These are phyloP conservation scores for Amphiprion ocellaris DNA, from an alignment of 2,113 vertebrate species.

Conservation along the genomic window DNA sequence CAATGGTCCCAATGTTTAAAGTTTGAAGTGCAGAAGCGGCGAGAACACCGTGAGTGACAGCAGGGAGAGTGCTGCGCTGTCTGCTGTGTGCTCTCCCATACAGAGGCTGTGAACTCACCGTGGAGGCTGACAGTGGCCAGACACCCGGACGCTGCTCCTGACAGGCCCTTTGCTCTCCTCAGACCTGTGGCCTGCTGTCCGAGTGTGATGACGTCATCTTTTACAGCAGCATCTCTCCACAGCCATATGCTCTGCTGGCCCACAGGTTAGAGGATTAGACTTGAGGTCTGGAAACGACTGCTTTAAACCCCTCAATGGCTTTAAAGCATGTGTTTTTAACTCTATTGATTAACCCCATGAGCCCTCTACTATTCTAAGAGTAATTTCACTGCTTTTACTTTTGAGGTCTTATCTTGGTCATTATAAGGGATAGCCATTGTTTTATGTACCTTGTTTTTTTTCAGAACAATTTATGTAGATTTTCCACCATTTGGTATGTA, in stretches of 20 bases:
- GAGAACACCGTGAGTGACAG: slow-evolving; percentile 24
- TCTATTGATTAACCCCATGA: background rate
- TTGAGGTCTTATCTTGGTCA: too few relatives aligned
- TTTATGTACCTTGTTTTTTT: too few relatives aligned
- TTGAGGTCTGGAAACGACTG: background rate
- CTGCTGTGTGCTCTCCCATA: background rate
- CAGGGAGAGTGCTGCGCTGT: background rate
- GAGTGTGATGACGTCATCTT: slow-evolving; percentile 9
- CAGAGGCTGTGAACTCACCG: slow-evolving; percentile 35
- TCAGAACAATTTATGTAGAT: too few relatives aligned
- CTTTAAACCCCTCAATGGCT: background rate
- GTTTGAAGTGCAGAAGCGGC: background rate
- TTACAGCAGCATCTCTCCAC: slow-evolving; percentile 13
- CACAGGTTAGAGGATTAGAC: background rate
- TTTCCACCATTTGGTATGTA: too few relatives aligned
- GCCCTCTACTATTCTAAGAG: too few relatives aligned
- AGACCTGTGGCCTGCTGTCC: slow-evolving; percentile 26
- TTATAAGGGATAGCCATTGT: too few relatives aligned
- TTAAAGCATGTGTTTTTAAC: background rate
- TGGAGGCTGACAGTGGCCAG: slow-evolving; percentile 53
- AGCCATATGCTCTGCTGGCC: background rate
- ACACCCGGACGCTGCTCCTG: slow-evolving; percentile 32
- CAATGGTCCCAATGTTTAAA: background rate
- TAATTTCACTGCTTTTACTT: too few relatives aligned
- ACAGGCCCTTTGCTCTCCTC: slow-evolving; percentile 15